phyloP scores from a whole-genome alignment of 2,797 vertebrate species.

The Eulemur coronatus region DNA sequence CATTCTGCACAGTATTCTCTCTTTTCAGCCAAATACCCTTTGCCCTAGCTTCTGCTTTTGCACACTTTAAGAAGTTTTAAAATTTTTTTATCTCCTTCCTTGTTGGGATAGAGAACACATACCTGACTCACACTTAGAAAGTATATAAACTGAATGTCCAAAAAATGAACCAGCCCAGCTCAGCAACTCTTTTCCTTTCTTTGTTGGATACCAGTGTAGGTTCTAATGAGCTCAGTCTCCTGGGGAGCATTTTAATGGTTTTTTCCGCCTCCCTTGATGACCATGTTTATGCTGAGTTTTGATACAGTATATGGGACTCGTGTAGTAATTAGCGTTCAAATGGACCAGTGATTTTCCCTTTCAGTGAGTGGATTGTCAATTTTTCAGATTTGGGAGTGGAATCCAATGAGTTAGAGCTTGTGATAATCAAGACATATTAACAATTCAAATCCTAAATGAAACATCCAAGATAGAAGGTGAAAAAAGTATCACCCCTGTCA shows the following conservation, averaged over 20 bases:
- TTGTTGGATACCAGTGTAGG: constrained; percentile 41
- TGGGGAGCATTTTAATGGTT: constrained; percentile 64
- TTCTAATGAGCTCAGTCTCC: constrained; percentile 68
- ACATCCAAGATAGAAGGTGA: neutral
- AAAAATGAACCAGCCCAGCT: neutral
- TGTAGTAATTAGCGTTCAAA: constrained; percentile 75
- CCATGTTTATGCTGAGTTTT: constrained; percentile 70
- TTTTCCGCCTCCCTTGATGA: constrained; percentile 57
- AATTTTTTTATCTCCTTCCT: neutral
- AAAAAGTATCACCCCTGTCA: constrained; percentile 5
- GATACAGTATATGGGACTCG: constrained; percentile 61
- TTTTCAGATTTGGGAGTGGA: constrained; percentile 65
- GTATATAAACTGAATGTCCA: neutral
- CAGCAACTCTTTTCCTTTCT: constrained; percentile 49
- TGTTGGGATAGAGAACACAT: neutral
- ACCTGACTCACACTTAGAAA: neutral
- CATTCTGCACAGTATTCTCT: neutral
- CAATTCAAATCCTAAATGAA: constrained; percentile 70
- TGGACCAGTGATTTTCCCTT: constrained; percentile 68
- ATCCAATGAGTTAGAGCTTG: constrained; percentile 56
- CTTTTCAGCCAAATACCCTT: neutral
- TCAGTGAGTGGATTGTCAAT: constrained; percentile 54
- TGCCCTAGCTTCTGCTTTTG: neutral
- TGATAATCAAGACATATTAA: constrained; percentile 72
- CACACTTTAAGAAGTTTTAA: neutral